These are phyloP conservation scores for Mus pahari DNA, from an alignment of 2,113 vertebrate species.

Conservation along the genomic window DNA sequence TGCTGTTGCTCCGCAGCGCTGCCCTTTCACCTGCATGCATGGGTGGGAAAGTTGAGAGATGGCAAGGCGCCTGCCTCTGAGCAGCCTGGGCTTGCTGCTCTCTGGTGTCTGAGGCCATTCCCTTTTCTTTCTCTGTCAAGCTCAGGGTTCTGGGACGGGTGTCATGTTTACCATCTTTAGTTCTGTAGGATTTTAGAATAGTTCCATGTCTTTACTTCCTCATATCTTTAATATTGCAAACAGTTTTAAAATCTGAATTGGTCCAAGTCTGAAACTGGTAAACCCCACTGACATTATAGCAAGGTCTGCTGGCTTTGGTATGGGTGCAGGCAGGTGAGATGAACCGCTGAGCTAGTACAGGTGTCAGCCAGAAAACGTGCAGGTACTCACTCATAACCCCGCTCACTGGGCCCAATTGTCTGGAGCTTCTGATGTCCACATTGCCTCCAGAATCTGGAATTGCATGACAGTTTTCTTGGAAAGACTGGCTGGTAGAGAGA, in stretches of 20 bases:
- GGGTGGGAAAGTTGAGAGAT: not conserved
- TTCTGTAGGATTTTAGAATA: not conserved
- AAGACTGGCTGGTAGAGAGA: too few species aligned
- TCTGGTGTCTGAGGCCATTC: too few species aligned
- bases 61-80: not conserved
- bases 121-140: not conserved
- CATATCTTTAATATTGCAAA: not conserved
- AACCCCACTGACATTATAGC: not conserved
- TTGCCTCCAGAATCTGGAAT: not conserved
- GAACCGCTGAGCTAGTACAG: not conserved
- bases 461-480: not conserved
- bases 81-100: not conserved
- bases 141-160: fast-evolving
- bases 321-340: not conserved
- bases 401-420: not conserved
- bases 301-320: not conserved
- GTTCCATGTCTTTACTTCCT: not conserved
- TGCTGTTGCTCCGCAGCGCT: not conserved
- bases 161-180: not conserved
- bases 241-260: not conserved
- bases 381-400: too few species aligned
- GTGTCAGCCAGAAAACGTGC: not conserved
- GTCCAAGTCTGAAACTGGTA: not conserved
- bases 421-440: not conserved
- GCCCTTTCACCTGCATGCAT: not conserved